Base-by-base conservation (phyloP, 2,888 invertebrate genomes). In the Caradrina kadenii region DNA sequence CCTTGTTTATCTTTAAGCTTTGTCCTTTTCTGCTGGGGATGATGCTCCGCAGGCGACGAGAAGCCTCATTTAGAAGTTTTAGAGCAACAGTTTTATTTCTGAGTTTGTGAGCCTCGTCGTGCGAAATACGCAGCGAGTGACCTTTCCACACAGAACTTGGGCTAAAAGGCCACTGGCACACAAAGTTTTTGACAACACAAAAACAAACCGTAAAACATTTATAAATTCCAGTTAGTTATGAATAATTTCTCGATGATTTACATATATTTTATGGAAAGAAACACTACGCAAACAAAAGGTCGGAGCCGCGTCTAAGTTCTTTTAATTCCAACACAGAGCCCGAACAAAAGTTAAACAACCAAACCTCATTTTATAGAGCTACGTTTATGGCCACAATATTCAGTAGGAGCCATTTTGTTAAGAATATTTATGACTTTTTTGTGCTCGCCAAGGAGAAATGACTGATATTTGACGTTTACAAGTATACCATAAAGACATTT, bases 341-440 rank as follows among this genome's bases (percentile, higher is more conserved):
- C 89, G 87, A 92, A 94, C 94, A 93, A 93, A 93, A 93, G 90
- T 91, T 92, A 92, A 93, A 93, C 92, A 93, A 93, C 93, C 90
- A 89, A 93, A 93, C 93, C 93, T 93, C 92, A 92, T 89, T 94
- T 94, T 94, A 94, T 94, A 92, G 92, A 92, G 90, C 91, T 88
- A 83, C 85, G 90, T 95, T 94, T 94, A 94, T 93, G 90, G 90
- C 91, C 89, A 89, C 92, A 93, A 93, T 94, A 94, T 94, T 94
- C 94, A 94, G 95, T 94, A 95, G 95, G 93, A 93, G 91, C 90
- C 91, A 92, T 93, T 94, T 93, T 93, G 94, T 95, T 94, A 92
- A 91, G 88, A 91, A 93, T 93, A 95, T 95, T 95, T 95, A 95
- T 93, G 94, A 90, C 90, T 92, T 93, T 94, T 94, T 94, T 94